Conservation (phyloP, 2,797 vertebrate species). For the Eupleurogrammus muticus region DNA sequence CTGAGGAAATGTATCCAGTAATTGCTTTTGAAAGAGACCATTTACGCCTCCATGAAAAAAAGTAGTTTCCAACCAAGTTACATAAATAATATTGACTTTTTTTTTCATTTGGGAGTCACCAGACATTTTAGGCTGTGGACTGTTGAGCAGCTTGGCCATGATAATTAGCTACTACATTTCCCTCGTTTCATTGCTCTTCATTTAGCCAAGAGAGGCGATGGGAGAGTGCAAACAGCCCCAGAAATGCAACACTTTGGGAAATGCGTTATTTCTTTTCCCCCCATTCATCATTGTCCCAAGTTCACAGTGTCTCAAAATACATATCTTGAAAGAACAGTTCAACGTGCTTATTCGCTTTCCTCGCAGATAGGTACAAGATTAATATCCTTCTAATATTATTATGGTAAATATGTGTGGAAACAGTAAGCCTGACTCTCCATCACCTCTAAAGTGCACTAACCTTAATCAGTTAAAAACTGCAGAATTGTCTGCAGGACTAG, state of each 20-base stretch:
- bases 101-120: slow-evolving; percentile 51
- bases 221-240: slow-evolving; percentile 11
- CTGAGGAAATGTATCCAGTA: slow-evolving; percentile 39
- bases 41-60: slow-evolving; percentile 36
- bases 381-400: not conserved
- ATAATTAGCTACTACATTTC: slow-evolving; percentile 41
- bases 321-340: not conserved
- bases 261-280: slow-evolving; percentile 13
- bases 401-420: not conserved
- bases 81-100: slow-evolving; percentile 42
- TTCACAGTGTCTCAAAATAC: not conserved
- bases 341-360: not conserved
- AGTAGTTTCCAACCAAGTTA: slow-evolving; percentile 27
- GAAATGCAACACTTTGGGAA: slow-evolving; percentile 7
- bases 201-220: slow-evolving; percentile 41
- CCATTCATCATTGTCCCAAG: not conserved
- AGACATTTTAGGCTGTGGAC: slow-evolving; percentile 35
- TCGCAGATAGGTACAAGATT: not conserved
- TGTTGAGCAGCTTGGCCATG: slow-evolving; percentile 25
- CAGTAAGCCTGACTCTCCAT: not conserved
- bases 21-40: slow-evolving; percentile 48
- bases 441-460: not conserved
- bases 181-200: slow-evolving; percentile 25
- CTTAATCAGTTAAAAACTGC: not conserved
- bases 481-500: not conserved